Evolutionary conservation across 2,888 invertebrate genomes (phyloP).

Genomic region (Drosophila hamatofila): DNA sequence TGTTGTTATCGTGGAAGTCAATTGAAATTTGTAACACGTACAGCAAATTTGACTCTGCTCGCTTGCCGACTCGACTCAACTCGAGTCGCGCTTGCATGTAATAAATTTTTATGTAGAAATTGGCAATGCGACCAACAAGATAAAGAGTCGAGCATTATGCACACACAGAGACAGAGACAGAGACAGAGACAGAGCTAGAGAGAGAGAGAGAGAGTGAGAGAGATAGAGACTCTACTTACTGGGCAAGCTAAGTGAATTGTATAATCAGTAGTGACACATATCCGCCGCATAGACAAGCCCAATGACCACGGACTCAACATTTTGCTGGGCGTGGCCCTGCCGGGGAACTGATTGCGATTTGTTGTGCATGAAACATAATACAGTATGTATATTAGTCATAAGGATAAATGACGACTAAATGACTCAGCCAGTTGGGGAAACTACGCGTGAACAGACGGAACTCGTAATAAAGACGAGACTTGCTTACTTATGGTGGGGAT

Average conservation of each 20-base stretch:
- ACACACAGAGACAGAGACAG: constrained; percentile 2
- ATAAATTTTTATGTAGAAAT: constrained; percentile 73
- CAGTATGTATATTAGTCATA: constrained; percentile 57
- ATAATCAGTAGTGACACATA: constrained; percentile 74
- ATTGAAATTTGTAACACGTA: constrained; percentile 77
- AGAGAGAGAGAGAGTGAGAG: neutral
- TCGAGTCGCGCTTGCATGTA: constrained; percentile 38
- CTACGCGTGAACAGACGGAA: constrained; percentile 16
- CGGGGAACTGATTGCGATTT: constrained; percentile 36
- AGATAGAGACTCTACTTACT: constrained; percentile 10
- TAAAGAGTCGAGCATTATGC: constrained; percentile 11
- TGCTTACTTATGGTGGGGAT: neutral
- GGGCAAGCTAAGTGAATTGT: constrained; percentile 63
- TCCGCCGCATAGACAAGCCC: constrained; percentile 56
- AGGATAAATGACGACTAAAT: constrained; percentile 60
- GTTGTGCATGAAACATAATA: constrained; percentile 55
- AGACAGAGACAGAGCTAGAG: neutral
- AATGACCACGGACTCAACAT: constrained; percentile 25
- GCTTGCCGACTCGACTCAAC: neutral
- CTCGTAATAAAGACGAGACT: constrained; percentile 1
- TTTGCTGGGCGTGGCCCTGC: constrained; percentile 38
- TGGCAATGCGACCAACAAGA: constrained; percentile 57
- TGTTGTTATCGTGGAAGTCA: constrained; percentile 55
- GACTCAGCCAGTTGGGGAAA: constrained; percentile 45
- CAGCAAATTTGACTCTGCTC: constrained; percentile 63